Evolutionary conservation across 2,113 vertebrate species (phyloP), one percentile per base, ranked within the genome.

Genomic region (Eudorcas thomsonii): DNA sequence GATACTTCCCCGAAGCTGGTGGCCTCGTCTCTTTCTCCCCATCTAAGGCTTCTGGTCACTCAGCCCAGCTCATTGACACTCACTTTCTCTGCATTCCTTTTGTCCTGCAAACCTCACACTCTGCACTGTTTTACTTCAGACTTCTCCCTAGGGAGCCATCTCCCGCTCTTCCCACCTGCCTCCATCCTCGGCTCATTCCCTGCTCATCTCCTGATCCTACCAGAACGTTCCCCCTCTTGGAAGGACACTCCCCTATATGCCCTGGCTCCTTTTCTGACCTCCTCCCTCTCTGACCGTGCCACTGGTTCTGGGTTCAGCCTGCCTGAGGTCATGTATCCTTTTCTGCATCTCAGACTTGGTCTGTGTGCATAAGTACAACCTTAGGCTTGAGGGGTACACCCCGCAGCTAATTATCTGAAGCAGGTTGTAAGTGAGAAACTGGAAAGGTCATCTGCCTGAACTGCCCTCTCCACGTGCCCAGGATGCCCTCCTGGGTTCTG

Each of bases 371-470:
- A 36, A 83, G 33, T 54, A 54, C 50, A 4, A 83, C 50, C 50
- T 54, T 54, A 8, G 33, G 80, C 50, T 54, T 83, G 50, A 54
- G 50, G 19, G 50, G 50, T 54, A 8, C 3, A 23, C 50, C 33
- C 33, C 1, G 0, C 12, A 36, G 19, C 50, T 83, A n/a, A 25
- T 54, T 54, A 25, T 25, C 50, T 0, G 0, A 83, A 54, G 33
- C 50, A 36, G 28, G 33, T 25, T 83, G 81, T n/a, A 82, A 54
- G 33, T 54, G 33, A 83, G 81, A 83, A 54, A 52, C 50, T 13
- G 19, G 52, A 54, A 83, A 83, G 48, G 50, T 52, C 3, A 25
- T 82, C 80, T n/a, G 33, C 33, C 50, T 82, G 48, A 82, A n/a
- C 50, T 82, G 80, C 33, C 80, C 30, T 50, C 80, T 82, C 50